A percentile compares a stretch with the other conserved stretches of the same genome.
Evolutionary conservation across 2,113 vertebrate species (phyloP).

Genomic region (Clarias macrocephalus): DNA sequence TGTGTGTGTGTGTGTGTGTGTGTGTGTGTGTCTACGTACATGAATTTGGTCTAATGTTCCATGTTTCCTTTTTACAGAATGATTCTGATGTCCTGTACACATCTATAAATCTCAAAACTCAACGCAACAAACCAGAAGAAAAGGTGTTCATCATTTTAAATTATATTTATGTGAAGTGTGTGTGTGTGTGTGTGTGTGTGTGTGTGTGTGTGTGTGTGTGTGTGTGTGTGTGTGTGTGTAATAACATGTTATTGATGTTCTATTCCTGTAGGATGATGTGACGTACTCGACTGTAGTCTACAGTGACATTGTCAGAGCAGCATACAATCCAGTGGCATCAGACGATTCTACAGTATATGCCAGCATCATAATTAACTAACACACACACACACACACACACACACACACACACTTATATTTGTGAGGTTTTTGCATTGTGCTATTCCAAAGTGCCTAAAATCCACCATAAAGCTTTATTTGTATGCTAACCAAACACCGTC

Average conservation of each 20-base stretch:
- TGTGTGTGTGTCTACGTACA: not conserved
- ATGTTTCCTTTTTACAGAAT: not conserved
- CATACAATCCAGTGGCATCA: not conserved
- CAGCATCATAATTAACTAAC: conserved; percentile 16
- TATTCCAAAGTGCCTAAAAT: not conserved
- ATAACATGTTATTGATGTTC: not conserved
- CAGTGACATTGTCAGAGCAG: not conserved
- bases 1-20: not conserved
- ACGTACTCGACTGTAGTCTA: conserved; percentile 11
- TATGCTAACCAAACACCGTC: not conserved
- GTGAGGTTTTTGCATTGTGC: not conserved
- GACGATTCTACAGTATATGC: not conserved
- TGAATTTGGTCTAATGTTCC: not conserved
- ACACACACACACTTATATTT: not conserved
- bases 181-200: not conserved
- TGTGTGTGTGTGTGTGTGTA: too few species aligned
- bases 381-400: not conserved
- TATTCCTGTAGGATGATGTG: conserved; percentile 26
- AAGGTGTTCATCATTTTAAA: not conserved
- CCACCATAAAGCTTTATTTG: not conserved
- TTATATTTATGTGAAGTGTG: not conserved
- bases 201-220: too few species aligned
- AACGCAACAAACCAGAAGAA: not conserved
- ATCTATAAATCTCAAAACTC: not conserved
- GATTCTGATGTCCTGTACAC: not conserved